A percentile compares a stretch with the other conserved stretches of the same genome.
Conservation (phyloP, 2,797 vertebrate species). For the Melanotaenia trifasciata region DNA sequence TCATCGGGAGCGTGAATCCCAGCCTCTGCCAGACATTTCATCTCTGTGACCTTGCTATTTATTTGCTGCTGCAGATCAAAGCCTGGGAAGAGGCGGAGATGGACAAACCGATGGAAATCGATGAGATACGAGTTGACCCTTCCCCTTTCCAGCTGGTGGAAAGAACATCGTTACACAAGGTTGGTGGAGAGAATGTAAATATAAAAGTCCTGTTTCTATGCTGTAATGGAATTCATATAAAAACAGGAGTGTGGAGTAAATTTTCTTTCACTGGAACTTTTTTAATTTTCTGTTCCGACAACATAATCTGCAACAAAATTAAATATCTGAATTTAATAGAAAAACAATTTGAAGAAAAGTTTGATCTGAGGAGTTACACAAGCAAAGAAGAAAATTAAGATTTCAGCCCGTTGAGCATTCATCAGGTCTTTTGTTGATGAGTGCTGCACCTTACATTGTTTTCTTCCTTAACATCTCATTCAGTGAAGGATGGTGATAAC, state of each 20-base stretch:
- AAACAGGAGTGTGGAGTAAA: not conserved
- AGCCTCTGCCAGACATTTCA: not conserved
- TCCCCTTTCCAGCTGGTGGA: slow-evolving; percentile 97
- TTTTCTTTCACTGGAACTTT: not conserved
- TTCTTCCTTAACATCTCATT: slow-evolving; percentile 24
- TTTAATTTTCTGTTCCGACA: too few species aligned
- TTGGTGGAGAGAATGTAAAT: slow-evolving; percentile 45
- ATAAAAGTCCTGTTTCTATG: not conserved
- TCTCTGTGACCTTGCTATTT: slow-evolving; percentile 38
- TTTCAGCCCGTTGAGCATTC: not conserved
- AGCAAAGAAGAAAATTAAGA: too few species aligned
- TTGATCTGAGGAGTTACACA: too few species aligned
- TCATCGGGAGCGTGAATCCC: not conserved
- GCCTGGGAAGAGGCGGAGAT: slow-evolving; percentile 92
- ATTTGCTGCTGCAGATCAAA: slow-evolving; percentile 84
- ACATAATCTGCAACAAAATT: too few species aligned
- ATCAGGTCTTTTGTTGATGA: slow-evolving; percentile 12
- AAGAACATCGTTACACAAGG: slow-evolving; percentile 95
- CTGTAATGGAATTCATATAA: not conserved
- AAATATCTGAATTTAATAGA: too few species aligned
- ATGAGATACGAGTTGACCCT: slow-evolving; percentile 91
- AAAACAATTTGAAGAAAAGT: too few species aligned
- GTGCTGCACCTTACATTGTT: slow-evolving; percentile 18
- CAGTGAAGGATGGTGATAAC: slow-evolving; percentile 10
- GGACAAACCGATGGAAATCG: slow-evolving; percentile 88